Conservation (phyloP, 1,140 invertebrate species). For the Dreissena rostriformis region DNA sequence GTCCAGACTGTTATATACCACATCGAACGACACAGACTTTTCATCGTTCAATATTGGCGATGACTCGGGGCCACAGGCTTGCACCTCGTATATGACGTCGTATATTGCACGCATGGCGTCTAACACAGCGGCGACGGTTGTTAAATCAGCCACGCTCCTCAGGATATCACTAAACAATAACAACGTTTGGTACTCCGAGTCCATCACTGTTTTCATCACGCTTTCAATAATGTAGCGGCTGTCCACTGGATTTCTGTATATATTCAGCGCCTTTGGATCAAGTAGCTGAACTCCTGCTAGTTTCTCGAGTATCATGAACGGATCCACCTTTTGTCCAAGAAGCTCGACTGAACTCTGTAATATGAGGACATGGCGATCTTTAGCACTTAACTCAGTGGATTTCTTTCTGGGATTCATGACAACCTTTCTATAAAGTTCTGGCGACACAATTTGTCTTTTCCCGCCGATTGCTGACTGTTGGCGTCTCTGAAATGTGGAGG, state of each 20-base stretch:
- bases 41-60: constrained; percentile 69
- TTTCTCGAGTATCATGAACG: constrained; percentile 68
- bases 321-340: constrained; percentile 72
- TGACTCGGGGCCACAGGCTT: constrained; percentile 45
- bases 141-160: constrained; percentile 55
- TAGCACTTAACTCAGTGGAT: constrained; percentile 63
- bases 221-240: constrained; percentile 72
- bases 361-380: constrained; percentile 70
- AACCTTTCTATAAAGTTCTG: constrained; percentile 63
- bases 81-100: constrained; percentile 71
- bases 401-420: constrained; percentile 56
- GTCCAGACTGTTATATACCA: constrained; percentile 72
- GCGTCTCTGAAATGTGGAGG: constrained; percentile 4
- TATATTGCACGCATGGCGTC: constrained; percentile 74
- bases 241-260: constrained; percentile 71
- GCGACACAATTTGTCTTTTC: constrained; percentile 72
- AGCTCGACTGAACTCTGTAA: constrained; percentile 72
- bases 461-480: constrained; percentile 30
- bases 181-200: constrained; percentile 64
- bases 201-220: constrained; percentile 67
- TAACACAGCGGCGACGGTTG: constrained; percentile 67
- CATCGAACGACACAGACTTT: constrained; percentile 73
- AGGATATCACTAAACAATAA: constrained; percentile 70
- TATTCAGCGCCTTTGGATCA: constrained; percentile 63
- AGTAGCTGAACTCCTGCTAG: constrained; percentile 65